Conservation (phyloP, 92 coral and sea anemone species). For the Epizoanthus ramosus region DNA sequence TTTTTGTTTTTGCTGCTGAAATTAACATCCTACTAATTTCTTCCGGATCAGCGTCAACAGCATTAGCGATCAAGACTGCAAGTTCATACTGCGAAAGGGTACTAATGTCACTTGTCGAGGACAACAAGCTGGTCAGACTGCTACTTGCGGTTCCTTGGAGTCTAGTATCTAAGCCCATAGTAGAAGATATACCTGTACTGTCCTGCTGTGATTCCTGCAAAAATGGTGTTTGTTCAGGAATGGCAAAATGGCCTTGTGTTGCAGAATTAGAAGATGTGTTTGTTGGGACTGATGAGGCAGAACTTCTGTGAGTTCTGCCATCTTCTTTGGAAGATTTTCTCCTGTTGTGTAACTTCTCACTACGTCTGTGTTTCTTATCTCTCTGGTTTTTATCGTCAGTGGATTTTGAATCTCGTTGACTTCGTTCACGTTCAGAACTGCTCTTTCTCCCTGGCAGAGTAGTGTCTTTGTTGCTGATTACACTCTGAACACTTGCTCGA, state of each 20-base stretch:
- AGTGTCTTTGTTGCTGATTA: constrained; percentile 51
- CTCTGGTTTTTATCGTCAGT: background rate
- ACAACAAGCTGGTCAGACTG: constrained; percentile 54
- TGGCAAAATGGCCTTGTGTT: background rate
- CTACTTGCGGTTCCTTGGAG: constrained; percentile 2
- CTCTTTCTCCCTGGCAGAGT: constrained; percentile 20
- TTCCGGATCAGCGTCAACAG: constrained; percentile 77
- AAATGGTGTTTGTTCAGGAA: background rate
- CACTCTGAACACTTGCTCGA: constrained; percentile 58
- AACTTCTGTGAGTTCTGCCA: background rate
- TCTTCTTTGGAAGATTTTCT: constrained; percentile 39
- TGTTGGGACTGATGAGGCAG: constrained; percentile 1
- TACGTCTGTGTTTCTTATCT: constrained; percentile 17
- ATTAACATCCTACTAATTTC: constrained; percentile 63
- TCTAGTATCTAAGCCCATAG: constrained; percentile 7
- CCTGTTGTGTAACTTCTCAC: constrained; percentile 14
- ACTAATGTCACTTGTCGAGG: constrained; percentile 51
- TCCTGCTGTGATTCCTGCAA: background rate
- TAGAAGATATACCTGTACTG: background rate
- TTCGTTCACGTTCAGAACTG: constrained; percentile 29
- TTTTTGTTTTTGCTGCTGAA: constrained; percentile 69
- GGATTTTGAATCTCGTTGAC: constrained; percentile 13
- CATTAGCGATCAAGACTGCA: constrained; percentile 74
- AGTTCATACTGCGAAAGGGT: constrained; percentile 53
- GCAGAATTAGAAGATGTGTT: background rate